A percentile compares a stretch with the other conserved stretches of the same genome.
phyloP scores from a whole-genome alignment of 2,888 invertebrate genomes.

The Pilophorus perplexus region DNA sequence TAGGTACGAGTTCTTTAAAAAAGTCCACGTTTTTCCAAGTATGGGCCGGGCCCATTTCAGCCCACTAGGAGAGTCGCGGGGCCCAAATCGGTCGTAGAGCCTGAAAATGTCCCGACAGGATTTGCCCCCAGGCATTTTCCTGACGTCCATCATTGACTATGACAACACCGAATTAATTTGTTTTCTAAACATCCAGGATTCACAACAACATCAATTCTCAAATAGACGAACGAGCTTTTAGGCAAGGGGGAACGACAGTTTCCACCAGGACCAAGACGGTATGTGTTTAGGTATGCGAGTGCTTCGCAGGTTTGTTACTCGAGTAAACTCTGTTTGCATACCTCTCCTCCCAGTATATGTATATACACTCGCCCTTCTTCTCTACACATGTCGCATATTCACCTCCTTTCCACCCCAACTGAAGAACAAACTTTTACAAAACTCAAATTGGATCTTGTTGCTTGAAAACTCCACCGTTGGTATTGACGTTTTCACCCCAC shows the following conservation, averaged over 20 bases:
- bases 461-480: constrained; percentile 47
- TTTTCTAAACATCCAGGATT: too few relatives aligned
- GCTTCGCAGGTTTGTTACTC: constrained; percentile 37
- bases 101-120: too few relatives aligned
- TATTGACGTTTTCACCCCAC: constrained; percentile 42
- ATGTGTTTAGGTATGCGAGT: constrained; percentile 39
- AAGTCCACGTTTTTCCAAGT: too few relatives aligned
- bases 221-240: constrained; percentile 13
- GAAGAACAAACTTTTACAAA: constrained; percentile 47
- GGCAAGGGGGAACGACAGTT: neutral
- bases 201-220: constrained; percentile 2
- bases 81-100: too few relatives aligned
- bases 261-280: constrained; percentile 12
- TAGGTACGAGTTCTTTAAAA: too few relatives aligned
- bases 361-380: constrained; percentile 33
- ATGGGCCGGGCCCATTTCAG: too few relatives aligned
- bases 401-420: constrained; percentile 19
- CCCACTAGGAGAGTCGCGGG: too few relatives aligned
- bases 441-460: constrained; percentile 49
- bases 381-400: constrained; percentile 33
- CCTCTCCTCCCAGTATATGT: constrained; percentile 28
- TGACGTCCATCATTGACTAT: too few relatives aligned
- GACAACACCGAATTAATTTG: too few relatives aligned
- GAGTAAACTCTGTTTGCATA: constrained; percentile 40
- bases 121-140: too few relatives aligned